Conservation (phyloP, 2,797 vertebrate species). For the Falco concolor region DNA sequence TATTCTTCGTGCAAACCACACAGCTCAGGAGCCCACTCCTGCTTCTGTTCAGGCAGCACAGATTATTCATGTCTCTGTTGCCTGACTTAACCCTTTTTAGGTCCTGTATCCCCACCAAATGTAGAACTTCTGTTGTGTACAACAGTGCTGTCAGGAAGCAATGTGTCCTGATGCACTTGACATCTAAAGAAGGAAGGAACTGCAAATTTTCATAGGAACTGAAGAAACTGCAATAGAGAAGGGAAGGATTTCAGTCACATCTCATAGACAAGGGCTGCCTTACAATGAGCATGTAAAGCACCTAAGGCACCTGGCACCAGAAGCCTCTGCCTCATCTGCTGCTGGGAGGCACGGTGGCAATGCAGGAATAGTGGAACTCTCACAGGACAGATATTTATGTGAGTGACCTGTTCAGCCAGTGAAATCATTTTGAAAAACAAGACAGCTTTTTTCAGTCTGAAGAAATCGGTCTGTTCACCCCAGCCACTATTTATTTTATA, state of each 20-base stretch:
- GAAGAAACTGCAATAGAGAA: not conserved
- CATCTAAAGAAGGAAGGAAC: not conserved
- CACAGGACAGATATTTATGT: not conserved
- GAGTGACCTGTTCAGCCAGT: not conserved
- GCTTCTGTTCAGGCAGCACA: not conserved
- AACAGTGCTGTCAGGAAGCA: not conserved
- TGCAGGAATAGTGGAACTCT: not conserved
- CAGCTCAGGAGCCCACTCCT: not conserved
- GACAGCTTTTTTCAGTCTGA: conserved; percentile 28
- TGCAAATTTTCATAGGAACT: not conserved
- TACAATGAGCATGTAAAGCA: not conserved
- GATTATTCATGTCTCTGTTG: not conserved
- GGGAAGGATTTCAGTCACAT: not conserved
- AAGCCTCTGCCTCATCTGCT: not conserved
- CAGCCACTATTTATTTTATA: conserved; percentile 64
- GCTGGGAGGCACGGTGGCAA: not conserved
- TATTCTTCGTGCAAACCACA: not conserved
- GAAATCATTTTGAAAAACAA: not conserved
- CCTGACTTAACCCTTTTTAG: not conserved
- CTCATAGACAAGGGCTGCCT: not conserved
- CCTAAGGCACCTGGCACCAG: not conserved
- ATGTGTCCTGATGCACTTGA: not conserved
- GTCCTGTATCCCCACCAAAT: not conserved
- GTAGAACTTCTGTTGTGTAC: not conserved
- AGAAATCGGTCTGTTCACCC: not conserved